Percentiles rank a stretch among this genome's conserved stretches.
Conservation (phyloP, 2,797 vertebrate genomes). For the Enteromius paludinosus region DNA sequence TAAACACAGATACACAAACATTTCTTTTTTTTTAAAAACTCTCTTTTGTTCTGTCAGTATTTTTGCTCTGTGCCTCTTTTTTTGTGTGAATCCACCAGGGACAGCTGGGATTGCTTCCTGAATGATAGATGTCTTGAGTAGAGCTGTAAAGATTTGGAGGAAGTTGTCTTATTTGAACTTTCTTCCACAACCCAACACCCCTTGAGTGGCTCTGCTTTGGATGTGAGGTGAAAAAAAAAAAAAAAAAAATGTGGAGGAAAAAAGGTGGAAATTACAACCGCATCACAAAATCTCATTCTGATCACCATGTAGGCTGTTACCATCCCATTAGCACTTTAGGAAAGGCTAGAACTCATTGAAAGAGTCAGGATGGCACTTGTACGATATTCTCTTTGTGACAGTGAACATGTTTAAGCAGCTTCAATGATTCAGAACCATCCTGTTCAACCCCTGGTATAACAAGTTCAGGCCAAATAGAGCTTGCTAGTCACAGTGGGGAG, state of each 20-base stretch:
- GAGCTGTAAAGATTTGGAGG: constrained; percentile 3
- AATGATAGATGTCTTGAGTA: constrained; percentile 1
- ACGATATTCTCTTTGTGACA: background rate
- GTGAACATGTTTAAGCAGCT: constrained; percentile 19
- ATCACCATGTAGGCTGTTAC: background rate
- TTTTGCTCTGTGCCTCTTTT: background rate
- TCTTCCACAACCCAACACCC: background rate
- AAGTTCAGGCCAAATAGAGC: constrained; percentile 10
- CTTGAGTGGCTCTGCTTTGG: background rate
- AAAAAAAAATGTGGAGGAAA: background rate
- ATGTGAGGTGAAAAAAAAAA: background rate
- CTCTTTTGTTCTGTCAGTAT: background rate
- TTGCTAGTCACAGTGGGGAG: constrained; percentile 12
- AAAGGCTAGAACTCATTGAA: background rate
- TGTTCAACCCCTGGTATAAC: background rate
- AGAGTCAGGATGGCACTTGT: background rate
- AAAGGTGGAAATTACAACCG: background rate
- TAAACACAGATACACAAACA: background rate
- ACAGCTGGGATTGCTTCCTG: constrained; percentile 1
- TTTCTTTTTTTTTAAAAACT: too few species aligned
- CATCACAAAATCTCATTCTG: background rate
- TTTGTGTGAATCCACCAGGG: background rate
- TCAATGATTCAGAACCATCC: constrained; percentile 26
- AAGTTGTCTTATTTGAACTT: constrained; percentile 11
- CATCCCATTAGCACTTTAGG: background rate